These are phyloP conservation scores for Eriosoma lanigerum DNA, from an alignment of 1,140 invertebrate species.

Conservation along the genomic window DNA sequence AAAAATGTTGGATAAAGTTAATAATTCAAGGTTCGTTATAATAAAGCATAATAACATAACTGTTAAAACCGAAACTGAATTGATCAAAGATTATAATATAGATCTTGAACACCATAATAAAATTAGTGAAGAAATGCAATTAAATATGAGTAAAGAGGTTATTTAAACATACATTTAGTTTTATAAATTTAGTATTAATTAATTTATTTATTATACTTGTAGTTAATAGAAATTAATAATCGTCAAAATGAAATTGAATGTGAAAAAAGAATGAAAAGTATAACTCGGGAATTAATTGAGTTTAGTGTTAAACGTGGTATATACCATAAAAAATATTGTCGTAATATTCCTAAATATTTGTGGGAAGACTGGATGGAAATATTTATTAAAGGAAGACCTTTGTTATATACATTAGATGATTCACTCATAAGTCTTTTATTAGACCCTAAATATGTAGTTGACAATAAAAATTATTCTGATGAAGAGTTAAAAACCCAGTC, in stretches of 20 bases:
- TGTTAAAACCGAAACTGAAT: neutral
- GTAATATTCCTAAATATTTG: neutral
- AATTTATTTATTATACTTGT: neutral
- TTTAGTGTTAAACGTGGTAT: neutral
- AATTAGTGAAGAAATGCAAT: neutral
- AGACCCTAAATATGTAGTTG: neutral
- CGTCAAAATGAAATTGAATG: too few relatives aligned
- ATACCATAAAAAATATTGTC: neutral
- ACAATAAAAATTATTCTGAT: neutral
- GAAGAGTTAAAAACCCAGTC: constrained; percentile 17
- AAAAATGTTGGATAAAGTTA: constrained; percentile 1
- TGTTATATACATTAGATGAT: neutral
- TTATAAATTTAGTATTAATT: neutral
- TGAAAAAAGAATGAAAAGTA: neutral
- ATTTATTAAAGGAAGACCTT: neutral
- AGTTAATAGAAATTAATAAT: constrained; percentile 11
- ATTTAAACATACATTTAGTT: neutral
- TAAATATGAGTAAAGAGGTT: constrained; percentile 1
- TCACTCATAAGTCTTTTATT: neutral
- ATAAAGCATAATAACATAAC: neutral
- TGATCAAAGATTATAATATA: neutral
- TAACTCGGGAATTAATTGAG: neutral
- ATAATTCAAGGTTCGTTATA: neutral
- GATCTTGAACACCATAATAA: neutral
- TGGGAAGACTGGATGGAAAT: neutral